Conservation (phyloP, 2,113 vertebrate species). For the Strix aluco region DNA sequence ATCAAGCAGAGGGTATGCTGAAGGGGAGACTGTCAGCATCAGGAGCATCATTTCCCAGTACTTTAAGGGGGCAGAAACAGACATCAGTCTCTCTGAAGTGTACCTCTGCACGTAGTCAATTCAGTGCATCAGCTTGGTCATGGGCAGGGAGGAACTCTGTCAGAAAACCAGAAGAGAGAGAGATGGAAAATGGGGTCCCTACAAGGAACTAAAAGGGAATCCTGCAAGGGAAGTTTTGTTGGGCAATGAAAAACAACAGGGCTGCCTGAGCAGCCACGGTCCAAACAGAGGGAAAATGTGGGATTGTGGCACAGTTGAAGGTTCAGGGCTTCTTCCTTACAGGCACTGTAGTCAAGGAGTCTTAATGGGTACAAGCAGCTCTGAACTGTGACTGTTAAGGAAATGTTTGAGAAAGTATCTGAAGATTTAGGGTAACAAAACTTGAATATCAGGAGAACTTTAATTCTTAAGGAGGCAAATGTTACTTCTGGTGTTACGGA, state of each 20-base stretch:
- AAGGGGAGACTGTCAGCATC: background rate
- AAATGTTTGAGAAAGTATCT: background rate
- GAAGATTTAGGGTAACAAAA: background rate
- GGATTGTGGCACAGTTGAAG: background rate
- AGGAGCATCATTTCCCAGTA: background rate
- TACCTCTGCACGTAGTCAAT: background rate
- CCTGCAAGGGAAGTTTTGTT: background rate
- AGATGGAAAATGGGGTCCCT: background rate
- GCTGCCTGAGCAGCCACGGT: rapidly evolving
- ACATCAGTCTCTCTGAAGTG: background rate
- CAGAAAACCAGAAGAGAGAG: background rate
- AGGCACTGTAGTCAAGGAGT: background rate
- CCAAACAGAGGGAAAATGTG: background rate
- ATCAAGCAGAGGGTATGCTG: background rate
- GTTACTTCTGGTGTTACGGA: background rate
- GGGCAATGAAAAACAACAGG: background rate
- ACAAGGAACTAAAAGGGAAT: background rate
- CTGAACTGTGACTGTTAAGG: background rate
- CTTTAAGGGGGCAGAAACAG: background rate
- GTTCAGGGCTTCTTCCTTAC: background rate
- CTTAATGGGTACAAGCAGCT: background rate
- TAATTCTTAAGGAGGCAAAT: background rate
- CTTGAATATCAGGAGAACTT: background rate
- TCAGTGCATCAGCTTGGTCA: background rate
- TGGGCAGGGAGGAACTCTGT: background rate